Base-by-base conservation (phyloP, 35 echinoderm and acorn worm genomes). In the Eucidaris tribuloides region DNA sequence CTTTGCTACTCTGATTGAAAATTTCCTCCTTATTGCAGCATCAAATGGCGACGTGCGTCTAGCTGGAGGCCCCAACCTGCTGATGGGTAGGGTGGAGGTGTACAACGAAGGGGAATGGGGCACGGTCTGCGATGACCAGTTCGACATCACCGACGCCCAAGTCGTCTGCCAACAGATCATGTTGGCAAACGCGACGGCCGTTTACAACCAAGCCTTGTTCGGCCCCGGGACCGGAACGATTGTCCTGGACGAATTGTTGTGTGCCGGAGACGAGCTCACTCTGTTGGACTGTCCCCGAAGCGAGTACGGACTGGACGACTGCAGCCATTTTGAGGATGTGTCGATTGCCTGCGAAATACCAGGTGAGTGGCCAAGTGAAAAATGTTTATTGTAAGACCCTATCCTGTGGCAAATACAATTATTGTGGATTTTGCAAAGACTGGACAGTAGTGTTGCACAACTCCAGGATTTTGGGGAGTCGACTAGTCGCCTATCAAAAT, bases 281-380 rank as follows among this genome's bases (percentile, higher is more conserved):
- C 18, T 85, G 27, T 40, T 32, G 18, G 63, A 85, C 5, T 85
- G 82, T 25, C 63, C 42, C 1, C 31, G 45, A 17, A 43, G 28
- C 17, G 41, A 19, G 0, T 4, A 19, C 3, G 0, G 4, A 5
- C 39, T 5, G 48, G 48, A 35, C 9, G 48, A 85, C 27, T 85
- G 82, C 30, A 17, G 27, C 2, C 82, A 86, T 60, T n/a, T 32
- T 37, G 65, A 86, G 35, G 83, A 86, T 28, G 83, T 50, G 1
- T 68, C 63, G 0, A 70, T 86, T 4, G 50, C 46, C 31, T 86
- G 83, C 58, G 23, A 79, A 2, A 79, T 57, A 48, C 44, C 49
- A 48, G 43, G 77, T 79, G 19, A 78, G 72, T 42, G 32, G 6
- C 17, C 9, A 54, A 54, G 9, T 13, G n/a, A 54, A 54, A 13